Conservation (phyloP, 2,888 invertebrate species). For the Tupiocoris notatus region DNA sequence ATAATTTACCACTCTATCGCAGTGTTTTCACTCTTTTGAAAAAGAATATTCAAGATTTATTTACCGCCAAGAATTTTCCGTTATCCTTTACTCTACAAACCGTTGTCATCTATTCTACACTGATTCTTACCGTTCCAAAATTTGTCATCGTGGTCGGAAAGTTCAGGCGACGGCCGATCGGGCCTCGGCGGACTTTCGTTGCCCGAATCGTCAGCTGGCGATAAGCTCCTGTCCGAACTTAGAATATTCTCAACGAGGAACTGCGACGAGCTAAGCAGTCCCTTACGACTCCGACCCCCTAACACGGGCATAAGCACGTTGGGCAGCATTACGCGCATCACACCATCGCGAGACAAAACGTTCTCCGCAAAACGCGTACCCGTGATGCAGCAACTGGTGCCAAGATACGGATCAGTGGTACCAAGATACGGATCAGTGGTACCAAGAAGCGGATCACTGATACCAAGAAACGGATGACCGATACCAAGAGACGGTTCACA, state of each 20-base stretch:
- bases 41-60: no score
- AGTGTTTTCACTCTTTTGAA: no score
- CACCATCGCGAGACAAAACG: constrained; percentile 9
- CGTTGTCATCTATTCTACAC: not conserved
- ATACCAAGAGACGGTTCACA: no score
- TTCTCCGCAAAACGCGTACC: no score
- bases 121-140: constrained; percentile 46
- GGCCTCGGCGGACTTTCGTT: constrained; percentile 31
- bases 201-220: constrained; percentile 33
- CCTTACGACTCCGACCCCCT: constrained; percentile 28
- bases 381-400: no score
- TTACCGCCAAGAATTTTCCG: no score
- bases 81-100: no score
- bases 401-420: no score
- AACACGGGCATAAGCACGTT: constrained; percentile 45
- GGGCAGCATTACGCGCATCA: constrained; percentile 45
- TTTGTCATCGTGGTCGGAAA: constrained; percentile 45
- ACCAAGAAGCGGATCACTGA: no score
- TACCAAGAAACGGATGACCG: no score
- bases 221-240: constrained; percentile 35
- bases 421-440: no score
- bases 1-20: no score
- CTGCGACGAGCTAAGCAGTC: constrained; percentile 36
- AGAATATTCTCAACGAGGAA: constrained; percentile 44
- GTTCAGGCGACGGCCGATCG: constrained; percentile 32